Percentiles rank a stretch among this genome's conserved stretches.
Conservation (phyloP, 2,797 vertebrate genomes). For the Otolemur crassicaudatus region DNA sequence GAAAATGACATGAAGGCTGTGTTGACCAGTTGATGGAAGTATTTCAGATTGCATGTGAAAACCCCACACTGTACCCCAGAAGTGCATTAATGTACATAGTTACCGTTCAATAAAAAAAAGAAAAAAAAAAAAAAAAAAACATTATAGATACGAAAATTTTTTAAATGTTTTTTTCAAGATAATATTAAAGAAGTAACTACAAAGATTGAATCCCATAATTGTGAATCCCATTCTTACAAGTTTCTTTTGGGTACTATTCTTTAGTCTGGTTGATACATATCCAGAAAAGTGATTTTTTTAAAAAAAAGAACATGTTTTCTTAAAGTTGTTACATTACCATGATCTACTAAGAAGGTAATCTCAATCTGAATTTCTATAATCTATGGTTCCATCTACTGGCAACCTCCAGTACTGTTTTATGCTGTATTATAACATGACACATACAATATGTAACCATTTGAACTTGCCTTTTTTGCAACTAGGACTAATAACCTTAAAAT, state of each 20-base stretch:
- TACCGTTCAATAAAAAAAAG: no score
- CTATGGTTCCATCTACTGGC: slow-evolving; percentile 78
- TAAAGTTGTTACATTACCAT: slow-evolving; percentile 6
- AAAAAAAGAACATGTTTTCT: not conserved
- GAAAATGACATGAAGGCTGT: no score
- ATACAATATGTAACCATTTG: no score
- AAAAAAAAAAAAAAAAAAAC: no score
- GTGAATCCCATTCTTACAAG: not conserved
- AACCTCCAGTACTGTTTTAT: slow-evolving; percentile 76
- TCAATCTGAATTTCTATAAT: slow-evolving; percentile 77
- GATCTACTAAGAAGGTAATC: slow-evolving; percentile 53
- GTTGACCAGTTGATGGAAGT: no score
- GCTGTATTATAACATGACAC: not conserved
- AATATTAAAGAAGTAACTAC: not conserved
- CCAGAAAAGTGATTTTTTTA: not conserved
- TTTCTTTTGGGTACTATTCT: not conserved
- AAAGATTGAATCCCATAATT: slow-evolving; percentile 24
- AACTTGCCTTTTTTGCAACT: no score
- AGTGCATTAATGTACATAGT: no score
- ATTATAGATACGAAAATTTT: not conserved
- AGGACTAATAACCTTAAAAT: no score
- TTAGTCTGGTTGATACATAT: not conserved
- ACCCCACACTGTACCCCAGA: no score
- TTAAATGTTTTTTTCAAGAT: not conserved
- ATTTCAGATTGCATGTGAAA: no score